Base-by-base conservation (phyloP, 2,113 vertebrate genomes). In the Gnathonemus echidnorhynchus region DNA sequence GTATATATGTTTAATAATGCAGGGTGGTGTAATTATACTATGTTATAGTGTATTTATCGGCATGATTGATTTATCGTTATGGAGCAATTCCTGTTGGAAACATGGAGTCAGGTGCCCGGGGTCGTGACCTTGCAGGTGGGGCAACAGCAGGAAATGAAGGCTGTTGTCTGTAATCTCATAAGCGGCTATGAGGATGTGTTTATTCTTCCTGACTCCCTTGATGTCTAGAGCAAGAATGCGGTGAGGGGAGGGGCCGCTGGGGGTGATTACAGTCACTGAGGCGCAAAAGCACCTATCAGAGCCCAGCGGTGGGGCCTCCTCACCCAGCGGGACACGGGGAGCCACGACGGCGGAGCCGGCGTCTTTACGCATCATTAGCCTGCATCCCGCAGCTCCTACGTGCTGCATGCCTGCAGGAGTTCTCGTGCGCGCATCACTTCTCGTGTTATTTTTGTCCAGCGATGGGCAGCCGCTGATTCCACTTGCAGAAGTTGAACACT, bases 261-360 rank as follows among this genome's bases (percentile, higher is more conserved):
- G 17, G 87, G 27, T 87, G 88, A 91, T 92, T 87, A 89, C 89
- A 90, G 90, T 89, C 91, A 92, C 92, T 91, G 49, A 77, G 86
- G 86, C 88, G 91, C 77, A 58, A 70, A 93, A 88, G 91, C 90
- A 90, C 89, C 91, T 90, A 90, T 87, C 88, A 89, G 52, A 88
- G 80, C 89, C 46, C 88, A 80, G 87, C 89, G 62, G 89, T 58
- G 90, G 90, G 90, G 91, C 89, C 90, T 66, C 89, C 21, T 27
- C 15, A 46, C 91, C 88, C 91, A 89, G 90, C 74, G 19, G 92
- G 91, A 56, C 19, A 46, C 80, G 45, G 53, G 58, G 21, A 49
- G 39, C 46, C 13, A 50, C 15, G 13, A 45, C 46, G 39, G 35
- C 13, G n/a, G 42, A 48, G 49, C 15, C 24, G 85, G 27, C 39